These are phyloP conservation scores for Oxyscelio sp. DNA, from an alignment of 2,888 invertebrate genomes.

Conservation along the genomic window DNA sequence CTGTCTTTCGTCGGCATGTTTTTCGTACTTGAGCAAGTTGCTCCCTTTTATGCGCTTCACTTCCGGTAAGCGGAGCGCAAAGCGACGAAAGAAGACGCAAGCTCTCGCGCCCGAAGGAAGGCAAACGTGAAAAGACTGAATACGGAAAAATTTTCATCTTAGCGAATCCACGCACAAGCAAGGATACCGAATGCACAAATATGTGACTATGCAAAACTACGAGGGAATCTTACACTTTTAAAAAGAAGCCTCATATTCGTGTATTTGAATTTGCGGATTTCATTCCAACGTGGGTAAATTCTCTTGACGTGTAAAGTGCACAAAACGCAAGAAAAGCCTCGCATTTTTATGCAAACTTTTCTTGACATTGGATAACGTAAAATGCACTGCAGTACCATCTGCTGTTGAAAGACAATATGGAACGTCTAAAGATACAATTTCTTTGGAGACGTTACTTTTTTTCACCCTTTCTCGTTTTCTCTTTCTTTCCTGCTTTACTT, in stretches of 20 bases:
- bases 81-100: slow-evolving; percentile 53
- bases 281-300: slow-evolving; percentile 51
- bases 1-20: no score
- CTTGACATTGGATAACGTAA: slow-evolving; percentile 64
- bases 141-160: slow-evolving; percentile 54
- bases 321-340: slow-evolving; percentile 51
- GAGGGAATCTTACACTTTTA: slow-evolving; percentile 56
- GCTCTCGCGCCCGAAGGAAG: slow-evolving; percentile 37
- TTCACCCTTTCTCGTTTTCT: no score
- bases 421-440: slow-evolving; percentile 67
- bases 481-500: no score
- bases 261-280: slow-evolving; percentile 67
- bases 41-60: slow-evolving; percentile 47
- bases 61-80: slow-evolving; percentile 65
- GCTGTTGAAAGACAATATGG: slow-evolving; percentile 69
- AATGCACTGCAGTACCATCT: slow-evolving; percentile 60
- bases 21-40: slow-evolving; percentile 36
- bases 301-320: slow-evolving; percentile 67
- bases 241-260: slow-evolving; percentile 58
- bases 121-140: slow-evolving; percentile 62
- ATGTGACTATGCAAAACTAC: slow-evolving; percentile 61
- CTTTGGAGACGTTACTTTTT: slow-evolving; percentile 26
- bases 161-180: slow-evolving; percentile 39
- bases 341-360: slow-evolving; percentile 70
- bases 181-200: slow-evolving; percentile 63